These are phyloP conservation scores for Cassiopea andromeda DNA, from an alignment of 30 jellyfish, hydroid and myxozoan genomes.

Conservation along the genomic window DNA sequence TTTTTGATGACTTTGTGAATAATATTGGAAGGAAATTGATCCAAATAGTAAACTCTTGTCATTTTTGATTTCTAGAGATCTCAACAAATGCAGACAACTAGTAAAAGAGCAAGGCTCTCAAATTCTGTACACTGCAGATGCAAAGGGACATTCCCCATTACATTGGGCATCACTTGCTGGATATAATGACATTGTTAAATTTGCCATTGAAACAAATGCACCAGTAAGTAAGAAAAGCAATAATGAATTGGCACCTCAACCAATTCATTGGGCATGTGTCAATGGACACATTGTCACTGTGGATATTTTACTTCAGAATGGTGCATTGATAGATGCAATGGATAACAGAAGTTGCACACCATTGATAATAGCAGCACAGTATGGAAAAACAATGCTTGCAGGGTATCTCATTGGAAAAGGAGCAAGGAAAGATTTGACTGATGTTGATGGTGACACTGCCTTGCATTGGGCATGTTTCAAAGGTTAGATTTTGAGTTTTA, in stretches of 20 bases:
- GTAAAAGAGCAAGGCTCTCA: conserved; percentile 74
- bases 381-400: conserved; percentile 89
- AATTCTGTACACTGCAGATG: conserved; percentile 74
- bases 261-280: conserved; percentile 98
- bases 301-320: conserved; percentile 87
- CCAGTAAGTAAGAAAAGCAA: conserved; percentile 87
- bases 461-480: conserved; percentile 97
- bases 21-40: too few relatives aligned
- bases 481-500: conserved; percentile 60
- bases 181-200: conserved; percentile 86
- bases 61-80: conserved; percentile 67
- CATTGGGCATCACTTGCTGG: conserved; percentile 99
- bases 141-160: conserved; percentile 96
- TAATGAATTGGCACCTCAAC: conserved; percentile 94
- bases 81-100: conserved; percentile 76
- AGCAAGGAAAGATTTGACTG: conserved; percentile 91
- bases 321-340: conserved; percentile 87
- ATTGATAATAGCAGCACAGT: conserved; percentile 91
- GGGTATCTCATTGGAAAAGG: conserved; percentile 95
- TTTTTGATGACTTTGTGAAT: too few relatives aligned
- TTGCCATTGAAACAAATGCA: conserved; percentile 80
- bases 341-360: conserved; percentile 94
- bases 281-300: conserved; percentile 95
- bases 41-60: not conserved
- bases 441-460: conserved; percentile 94